A percentile compares a stretch with the other conserved stretches of the same genome.
These are phyloP conservation scores for Drosophila tanythrix DNA, from an alignment of 2,888 invertebrate species.

Conservation along the genomic window DNA sequence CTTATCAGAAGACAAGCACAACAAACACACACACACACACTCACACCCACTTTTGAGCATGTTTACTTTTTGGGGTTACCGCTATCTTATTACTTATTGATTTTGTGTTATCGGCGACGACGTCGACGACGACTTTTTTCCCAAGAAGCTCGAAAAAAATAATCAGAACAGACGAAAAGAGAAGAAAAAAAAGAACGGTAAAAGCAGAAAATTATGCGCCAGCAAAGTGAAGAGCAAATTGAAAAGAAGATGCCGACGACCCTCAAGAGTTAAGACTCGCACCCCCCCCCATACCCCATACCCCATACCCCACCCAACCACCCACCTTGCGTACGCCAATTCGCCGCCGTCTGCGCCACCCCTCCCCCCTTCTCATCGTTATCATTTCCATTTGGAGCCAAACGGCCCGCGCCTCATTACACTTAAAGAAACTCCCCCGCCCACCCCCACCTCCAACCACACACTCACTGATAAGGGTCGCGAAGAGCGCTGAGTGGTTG, in stretches of 20 bases:
- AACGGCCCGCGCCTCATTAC: constrained; percentile 59
- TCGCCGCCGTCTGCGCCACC: neutral
- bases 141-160: constrained; percentile 17
- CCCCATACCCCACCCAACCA: neutral
- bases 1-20: constrained; percentile 63
- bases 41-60: constrained; percentile 10
- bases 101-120: constrained; percentile 67
- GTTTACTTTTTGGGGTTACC: constrained; percentile 66
- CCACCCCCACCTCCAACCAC: neutral
- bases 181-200: constrained; percentile 10
- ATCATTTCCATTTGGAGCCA: constrained; percentile 25
- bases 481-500: constrained; percentile 1
- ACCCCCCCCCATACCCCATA: neutral
- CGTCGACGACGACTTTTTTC: constrained; percentile 35
- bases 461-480: constrained; percentile 46
- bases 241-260: constrained; percentile 63
- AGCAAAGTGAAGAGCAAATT: constrained; percentile 60
- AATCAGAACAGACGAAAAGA: constrained; percentile 2
- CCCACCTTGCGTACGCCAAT: neutral
- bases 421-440: constrained; percentile 46
- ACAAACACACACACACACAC: constrained; percentile 23
- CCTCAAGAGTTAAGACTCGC: constrained; percentile 21
- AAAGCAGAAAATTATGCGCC: constrained; percentile 30
- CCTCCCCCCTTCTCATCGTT: neutral
- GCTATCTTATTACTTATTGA: constrained; percentile 77